These are phyloP conservation scores for Rapana venosa DNA, from an alignment of 2,888 invertebrate genomes.

Conservation along the genomic window DNA sequence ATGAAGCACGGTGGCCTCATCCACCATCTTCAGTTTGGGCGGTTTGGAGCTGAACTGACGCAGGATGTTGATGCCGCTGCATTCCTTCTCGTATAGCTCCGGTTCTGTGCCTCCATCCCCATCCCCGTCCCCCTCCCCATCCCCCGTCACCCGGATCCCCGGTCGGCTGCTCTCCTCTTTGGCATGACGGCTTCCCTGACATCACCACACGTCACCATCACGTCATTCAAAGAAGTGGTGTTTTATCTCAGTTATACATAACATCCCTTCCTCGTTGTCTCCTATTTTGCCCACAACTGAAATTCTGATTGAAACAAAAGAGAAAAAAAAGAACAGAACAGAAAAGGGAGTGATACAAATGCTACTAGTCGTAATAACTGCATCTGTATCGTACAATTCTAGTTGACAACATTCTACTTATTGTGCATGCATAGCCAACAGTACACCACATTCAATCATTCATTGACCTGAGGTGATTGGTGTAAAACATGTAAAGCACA, in stretches of 20 bases:
- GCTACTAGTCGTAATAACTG: no score
- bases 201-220: not conserved
- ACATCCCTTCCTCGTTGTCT: no score
- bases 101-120: not conserved
- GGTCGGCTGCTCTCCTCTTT: not conserved
- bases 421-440: no score
- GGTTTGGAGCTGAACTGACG: slow-evolving; percentile 18
- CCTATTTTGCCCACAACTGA: no score
- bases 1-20: slow-evolving; percentile 17
- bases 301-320: no score
- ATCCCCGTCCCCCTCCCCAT: not conserved
- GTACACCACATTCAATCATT: no score
- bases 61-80: slow-evolving; percentile 12
- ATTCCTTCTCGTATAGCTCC: slow-evolving; percentile 20
- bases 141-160: not conserved
- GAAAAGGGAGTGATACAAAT: no score
- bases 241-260: slow-evolving; percentile 6
- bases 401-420: no score
- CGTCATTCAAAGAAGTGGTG: not conserved
- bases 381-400: no score
- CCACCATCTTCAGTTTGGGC: slow-evolving; percentile 23
- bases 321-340: no score
- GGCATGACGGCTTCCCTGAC: not conserved
- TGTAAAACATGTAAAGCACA: no score
- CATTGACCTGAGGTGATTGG: no score